Evolutionary conservation across 2,797 vertebrate species (phyloP).

Genomic region (Triplophysa yarkandensis): DNA sequence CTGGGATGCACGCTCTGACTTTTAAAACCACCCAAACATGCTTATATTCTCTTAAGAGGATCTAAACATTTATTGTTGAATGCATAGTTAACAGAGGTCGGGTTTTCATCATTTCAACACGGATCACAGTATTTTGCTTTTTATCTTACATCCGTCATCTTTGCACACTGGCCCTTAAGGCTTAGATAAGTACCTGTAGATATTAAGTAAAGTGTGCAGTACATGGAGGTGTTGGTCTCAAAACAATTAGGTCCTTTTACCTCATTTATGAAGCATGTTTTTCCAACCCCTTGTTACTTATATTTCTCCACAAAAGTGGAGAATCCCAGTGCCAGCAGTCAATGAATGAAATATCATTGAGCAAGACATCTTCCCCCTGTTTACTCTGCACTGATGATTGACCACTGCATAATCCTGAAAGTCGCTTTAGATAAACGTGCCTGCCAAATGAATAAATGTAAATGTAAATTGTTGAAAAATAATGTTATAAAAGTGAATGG

Average conservation of each 20-base stretch:
- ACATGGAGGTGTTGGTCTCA: too few species aligned
- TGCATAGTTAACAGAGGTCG: not conserved
- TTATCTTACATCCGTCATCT: not conserved
- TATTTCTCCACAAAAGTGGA: too few species aligned
- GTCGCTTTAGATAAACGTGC: too few species aligned
- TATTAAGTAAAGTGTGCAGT: not conserved
- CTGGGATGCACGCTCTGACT: conserved; percentile 21
- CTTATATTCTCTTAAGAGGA: conserved; percentile 27
- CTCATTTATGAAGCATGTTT: too few species aligned
- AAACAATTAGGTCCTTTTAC: too few species aligned
- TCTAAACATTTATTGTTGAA: conserved; percentile 29
- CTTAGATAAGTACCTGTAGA: not conserved
- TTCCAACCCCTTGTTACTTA: not conserved
- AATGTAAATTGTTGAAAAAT: not conserved
- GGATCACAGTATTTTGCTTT: not conserved
- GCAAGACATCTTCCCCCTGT: too few species aligned
- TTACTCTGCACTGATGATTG: too few species aligned
- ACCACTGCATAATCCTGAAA: too few species aligned
- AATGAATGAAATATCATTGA: too few species aligned
- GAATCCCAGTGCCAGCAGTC: too few species aligned
- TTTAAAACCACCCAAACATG: conserved; percentile 4
- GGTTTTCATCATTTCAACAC: conserved; percentile 16
- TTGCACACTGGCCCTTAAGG: not conserved
- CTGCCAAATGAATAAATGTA: too few species aligned
- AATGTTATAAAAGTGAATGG: not conserved